Conservation (phyloP, 2,797 vertebrate genomes). For the Alcedo quadribrachys region DNA sequence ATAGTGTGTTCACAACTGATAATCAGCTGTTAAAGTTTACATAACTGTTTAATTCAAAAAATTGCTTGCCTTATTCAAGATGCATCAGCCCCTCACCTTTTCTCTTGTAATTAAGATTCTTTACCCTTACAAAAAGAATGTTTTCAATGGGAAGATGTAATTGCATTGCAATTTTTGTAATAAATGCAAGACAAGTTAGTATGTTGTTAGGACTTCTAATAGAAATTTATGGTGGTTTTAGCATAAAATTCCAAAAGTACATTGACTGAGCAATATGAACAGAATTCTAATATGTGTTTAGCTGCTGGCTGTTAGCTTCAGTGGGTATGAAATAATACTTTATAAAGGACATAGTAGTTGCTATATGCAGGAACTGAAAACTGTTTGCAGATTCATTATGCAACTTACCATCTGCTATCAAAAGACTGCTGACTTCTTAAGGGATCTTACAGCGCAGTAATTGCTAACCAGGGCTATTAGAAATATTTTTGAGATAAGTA, state of each 20-base stretch:
- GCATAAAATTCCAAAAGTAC: slow-evolving; percentile 79
- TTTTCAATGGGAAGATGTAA: slow-evolving; percentile 75
- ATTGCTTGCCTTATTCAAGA: not conserved
- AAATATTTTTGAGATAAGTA: slow-evolving; percentile 84
- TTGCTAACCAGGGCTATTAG: slow-evolving; percentile 67
- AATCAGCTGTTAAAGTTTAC: not conserved
- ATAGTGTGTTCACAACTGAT: not conserved
- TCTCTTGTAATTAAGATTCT: not conserved
- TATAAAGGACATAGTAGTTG: slow-evolving; percentile 75
- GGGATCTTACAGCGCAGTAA: slow-evolving; percentile 71
- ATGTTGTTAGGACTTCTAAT: slow-evolving; percentile 79
- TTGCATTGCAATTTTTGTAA: slow-evolving; percentile 26
- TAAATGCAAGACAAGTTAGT: slow-evolving; percentile 28
- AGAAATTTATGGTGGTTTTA: slow-evolving; percentile 85
- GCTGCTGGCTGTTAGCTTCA: slow-evolving; percentile 72
- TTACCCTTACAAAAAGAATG: slow-evolving; percentile 16
- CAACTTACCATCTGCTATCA: slow-evolving; percentile 81
- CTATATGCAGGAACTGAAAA: slow-evolving; percentile 55
- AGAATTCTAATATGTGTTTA: slow-evolving; percentile 67
- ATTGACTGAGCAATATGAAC: slow-evolving; percentile 81
- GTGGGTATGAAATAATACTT: slow-evolving; percentile 80
- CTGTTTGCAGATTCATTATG: slow-evolving; percentile 58
- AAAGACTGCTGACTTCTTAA: slow-evolving; percentile 82
- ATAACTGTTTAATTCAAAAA: slow-evolving; percentile 1
- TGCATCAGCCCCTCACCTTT: not conserved